Conservation (phyloP, 2,113 vertebrate genomes). For the Coregonus clupeaformis region DNA sequence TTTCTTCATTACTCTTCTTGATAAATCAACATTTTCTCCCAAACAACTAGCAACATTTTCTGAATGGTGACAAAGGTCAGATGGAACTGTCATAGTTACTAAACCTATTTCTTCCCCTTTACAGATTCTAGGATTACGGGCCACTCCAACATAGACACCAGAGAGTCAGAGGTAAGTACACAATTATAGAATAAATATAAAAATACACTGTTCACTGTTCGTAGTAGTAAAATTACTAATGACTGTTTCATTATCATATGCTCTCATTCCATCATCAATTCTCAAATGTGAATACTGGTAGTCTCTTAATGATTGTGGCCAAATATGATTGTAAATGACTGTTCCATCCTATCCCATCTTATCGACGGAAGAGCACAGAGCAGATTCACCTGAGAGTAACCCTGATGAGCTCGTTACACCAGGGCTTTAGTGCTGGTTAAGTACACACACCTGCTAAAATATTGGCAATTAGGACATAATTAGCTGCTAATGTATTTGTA, state of each 20-base stretch:
- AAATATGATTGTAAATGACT: background rate
- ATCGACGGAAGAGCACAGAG: slow-evolving; percentile 62
- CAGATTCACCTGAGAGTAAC: slow-evolving; percentile 81
- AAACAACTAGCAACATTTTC: background rate
- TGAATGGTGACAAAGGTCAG: background rate
- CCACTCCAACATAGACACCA: too few relatives aligned
- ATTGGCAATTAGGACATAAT: slow-evolving; percentile 99
- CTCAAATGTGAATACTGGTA: background rate
- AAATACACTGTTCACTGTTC: too few relatives aligned
- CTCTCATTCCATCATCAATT: background rate
- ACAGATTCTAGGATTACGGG: too few relatives aligned
- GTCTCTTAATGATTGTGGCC: background rate
- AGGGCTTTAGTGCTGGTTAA: slow-evolving; percentile 85
- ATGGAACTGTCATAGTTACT: too few relatives aligned
- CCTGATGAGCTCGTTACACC: slow-evolving; percentile 86
- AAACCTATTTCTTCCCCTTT: too few relatives aligned
- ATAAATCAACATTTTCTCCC: background rate
- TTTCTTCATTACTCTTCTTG: background rate
- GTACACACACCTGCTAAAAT: slow-evolving; percentile 97
- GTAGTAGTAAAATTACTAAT: too few relatives aligned
- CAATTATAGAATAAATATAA: too few relatives aligned
- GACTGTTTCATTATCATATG: background rate
- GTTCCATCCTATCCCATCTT: slow-evolving; percentile 42
- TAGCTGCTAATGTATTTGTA: slow-evolving; percentile 99
- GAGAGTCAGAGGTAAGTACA: too few relatives aligned